A percentile compares a stretch with the other conserved stretches of the same genome.
Conservation (phyloP, 1,140 invertebrate genomes). For the Scaptomyza montana region DNA sequence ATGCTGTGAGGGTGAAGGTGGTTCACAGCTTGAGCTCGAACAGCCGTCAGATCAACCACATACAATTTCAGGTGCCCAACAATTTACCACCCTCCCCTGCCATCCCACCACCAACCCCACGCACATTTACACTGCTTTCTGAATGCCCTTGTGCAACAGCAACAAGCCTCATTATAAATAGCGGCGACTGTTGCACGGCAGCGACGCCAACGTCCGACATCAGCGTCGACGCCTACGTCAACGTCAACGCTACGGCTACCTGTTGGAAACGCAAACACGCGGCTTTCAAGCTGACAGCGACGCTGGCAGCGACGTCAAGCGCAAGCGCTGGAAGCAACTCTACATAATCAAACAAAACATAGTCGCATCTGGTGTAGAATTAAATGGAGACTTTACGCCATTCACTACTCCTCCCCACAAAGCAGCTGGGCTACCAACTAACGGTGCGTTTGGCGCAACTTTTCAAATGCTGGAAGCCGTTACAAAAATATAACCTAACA, state of each 20-base stretch:
- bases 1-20: neutral
- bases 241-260: constrained; percentile 46
- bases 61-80: constrained; percentile 5
- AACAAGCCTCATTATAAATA: constrained; percentile 70
- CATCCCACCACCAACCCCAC: neutral
- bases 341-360: constrained; percentile 42
- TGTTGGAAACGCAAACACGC: constrained; percentile 76
- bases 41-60: constrained; percentile 6
- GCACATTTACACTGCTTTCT: neutral
- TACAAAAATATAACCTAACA: neutral
- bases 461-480: neutral
- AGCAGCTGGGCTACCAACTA: neutral
- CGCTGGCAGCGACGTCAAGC: constrained; percentile 37
- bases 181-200: constrained; percentile 72
- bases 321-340: constrained; percentile 68
- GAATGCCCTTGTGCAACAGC: constrained; percentile 37
- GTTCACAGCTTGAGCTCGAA: constrained; percentile 15
- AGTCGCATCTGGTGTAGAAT: neutral
- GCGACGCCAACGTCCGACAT: constrained; percentile 45
- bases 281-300: constrained; percentile 19
- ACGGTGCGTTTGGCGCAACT: neutral
- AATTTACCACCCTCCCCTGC: too few relatives aligned
- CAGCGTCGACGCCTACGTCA: constrained; percentile 27
- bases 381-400: neutral
- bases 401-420: too few relatives aligned